A percentile compares a stretch with the other conserved stretches of the same genome.
These are phyloP conservation scores for Melinaea menophilus DNA, from an alignment of 2,888 invertebrate genomes.

Conservation along the genomic window DNA sequence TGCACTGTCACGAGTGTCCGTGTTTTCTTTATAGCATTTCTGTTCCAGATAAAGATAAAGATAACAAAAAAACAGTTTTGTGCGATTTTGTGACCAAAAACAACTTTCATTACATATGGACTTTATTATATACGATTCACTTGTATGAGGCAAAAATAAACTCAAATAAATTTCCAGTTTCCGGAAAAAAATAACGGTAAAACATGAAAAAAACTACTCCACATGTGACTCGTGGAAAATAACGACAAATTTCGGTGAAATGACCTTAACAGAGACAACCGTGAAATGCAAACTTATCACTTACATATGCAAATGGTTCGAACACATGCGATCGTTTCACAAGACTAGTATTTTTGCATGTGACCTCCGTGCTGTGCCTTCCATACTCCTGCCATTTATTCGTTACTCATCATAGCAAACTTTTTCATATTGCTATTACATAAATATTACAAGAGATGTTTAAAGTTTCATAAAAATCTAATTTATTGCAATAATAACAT, in stretches of 20 bases:
- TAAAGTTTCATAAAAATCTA: too few species aligned
- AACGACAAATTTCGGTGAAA: background rate
- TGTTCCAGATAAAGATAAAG: conserved; percentile 31
- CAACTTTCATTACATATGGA: too few species aligned
- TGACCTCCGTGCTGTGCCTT: background rate
- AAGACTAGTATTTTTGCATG: background rate
- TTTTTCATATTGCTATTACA: too few species aligned
- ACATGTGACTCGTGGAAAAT: background rate
- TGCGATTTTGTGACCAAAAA: too few species aligned
- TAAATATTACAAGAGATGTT: too few species aligned
- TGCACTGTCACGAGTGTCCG: conserved; percentile 42
- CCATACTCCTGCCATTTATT: background rate
- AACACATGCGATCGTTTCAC: conserved; percentile 19
- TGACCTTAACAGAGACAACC: conserved; percentile 24
- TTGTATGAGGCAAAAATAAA: too few species aligned
- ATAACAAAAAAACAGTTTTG: conserved; percentile 15
- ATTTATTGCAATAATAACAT: too few species aligned
- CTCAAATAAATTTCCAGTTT: too few species aligned
- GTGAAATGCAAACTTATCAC: conserved; percentile 23
- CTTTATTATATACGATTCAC: too few species aligned
- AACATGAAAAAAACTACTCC: too few species aligned
- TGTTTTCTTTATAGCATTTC: conserved; percentile 36
- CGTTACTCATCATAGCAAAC: background rate
- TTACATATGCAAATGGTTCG: conserved; percentile 18
- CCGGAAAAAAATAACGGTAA: too few species aligned